Evolutionary conservation across 92 coral and sea anemone species (phyloP).

Genomic region (Actinernus sp.): DNA sequence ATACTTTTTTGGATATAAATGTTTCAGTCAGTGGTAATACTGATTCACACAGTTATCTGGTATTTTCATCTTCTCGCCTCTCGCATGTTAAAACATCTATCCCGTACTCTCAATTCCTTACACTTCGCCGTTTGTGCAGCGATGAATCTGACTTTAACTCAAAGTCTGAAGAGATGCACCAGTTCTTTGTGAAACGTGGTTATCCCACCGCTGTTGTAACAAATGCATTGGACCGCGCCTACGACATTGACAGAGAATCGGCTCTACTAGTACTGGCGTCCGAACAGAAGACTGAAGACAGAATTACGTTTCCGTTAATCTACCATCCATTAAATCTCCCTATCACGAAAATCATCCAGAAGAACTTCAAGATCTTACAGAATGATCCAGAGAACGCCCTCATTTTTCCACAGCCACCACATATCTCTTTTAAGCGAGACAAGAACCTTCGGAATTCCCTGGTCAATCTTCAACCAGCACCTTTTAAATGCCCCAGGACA

Average conservation of each 20-base stretch:
- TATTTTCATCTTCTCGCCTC: constrained; percentile 15
- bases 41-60: constrained; percentile 22
- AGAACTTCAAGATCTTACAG: constrained; percentile 5
- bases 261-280: constrained; percentile 1
- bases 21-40: constrained; percentile 8
- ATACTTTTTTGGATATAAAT: constrained; percentile 6
- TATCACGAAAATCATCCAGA: constrained; percentile 9
- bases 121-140: too few species aligned
- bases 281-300: constrained; percentile 1
- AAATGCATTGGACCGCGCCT: constrained; percentile 9
- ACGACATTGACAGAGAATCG: constrained; percentile 10
- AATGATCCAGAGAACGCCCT: background rate
- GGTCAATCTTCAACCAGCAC: background rate
- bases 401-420: constrained; percentile 12
- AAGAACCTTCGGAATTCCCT: background rate
- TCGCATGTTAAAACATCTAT: too few species aligned
- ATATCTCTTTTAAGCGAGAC: background rate
- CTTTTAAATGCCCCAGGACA: constrained; percentile 1
- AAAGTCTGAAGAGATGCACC: background rate
- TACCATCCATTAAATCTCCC: too few species aligned
- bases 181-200: constrained; percentile 12
- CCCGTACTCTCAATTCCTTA: too few species aligned
- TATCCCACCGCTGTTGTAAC: background rate
- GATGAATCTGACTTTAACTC: background rate
- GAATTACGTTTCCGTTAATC: too few species aligned